Base-by-base conservation (phyloP, 2,888 invertebrate genomes). In the Andrena marginata region DNA sequence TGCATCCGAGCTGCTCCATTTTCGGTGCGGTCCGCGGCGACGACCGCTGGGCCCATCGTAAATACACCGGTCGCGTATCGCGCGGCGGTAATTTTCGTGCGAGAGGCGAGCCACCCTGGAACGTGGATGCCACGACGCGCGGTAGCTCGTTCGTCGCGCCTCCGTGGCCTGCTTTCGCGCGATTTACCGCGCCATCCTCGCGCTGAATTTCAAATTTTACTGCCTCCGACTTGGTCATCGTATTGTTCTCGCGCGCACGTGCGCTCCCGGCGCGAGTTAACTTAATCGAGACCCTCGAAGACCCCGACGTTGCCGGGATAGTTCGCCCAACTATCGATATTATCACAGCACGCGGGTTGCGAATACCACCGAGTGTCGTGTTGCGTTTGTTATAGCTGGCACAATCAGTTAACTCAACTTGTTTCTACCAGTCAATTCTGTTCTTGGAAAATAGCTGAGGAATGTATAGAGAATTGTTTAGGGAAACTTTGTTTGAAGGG, bases 171-270 rank as follows among this genome's bases (percentile, higher is more conserved):
- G 73, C 64, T 59, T 16, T 20, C 64, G 80, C 85, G 82, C 88
- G 89, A 91, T 91, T 92, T 91, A 91, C 89, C 23, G 89, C 89
- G 82, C 80, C 75, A 81, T 80, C 79, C 89, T 82, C 89, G 84
- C 77, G 86, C 69, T 85, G 91, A 90, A 91, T 91, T 91, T 90
- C 82, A 88, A 89, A 91, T 91, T 91, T 89, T 83, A 87, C 85
- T 81, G 82, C 85, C 87, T 88, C 89, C 88, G 88, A 82, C 60
- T 35, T 68, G 78, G 79, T 71, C 82, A 67, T 76, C 74, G 60
- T 54, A 81, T 80, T 81, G 80, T 81, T 54, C 33, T 16, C 54
- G 13, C 42, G 4, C 51, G 54, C 26, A 60, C 31, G 23, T 29
- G 72, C 63, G 23, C 42, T 64, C 10, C 20, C 35, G 33, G n/a